Percentiles rank a stretch among this genome's conserved stretches.
Evolutionary conservation across 2,888 invertebrate genomes (phyloP).

Genomic region (Neoitamus cyanurus): DNA sequence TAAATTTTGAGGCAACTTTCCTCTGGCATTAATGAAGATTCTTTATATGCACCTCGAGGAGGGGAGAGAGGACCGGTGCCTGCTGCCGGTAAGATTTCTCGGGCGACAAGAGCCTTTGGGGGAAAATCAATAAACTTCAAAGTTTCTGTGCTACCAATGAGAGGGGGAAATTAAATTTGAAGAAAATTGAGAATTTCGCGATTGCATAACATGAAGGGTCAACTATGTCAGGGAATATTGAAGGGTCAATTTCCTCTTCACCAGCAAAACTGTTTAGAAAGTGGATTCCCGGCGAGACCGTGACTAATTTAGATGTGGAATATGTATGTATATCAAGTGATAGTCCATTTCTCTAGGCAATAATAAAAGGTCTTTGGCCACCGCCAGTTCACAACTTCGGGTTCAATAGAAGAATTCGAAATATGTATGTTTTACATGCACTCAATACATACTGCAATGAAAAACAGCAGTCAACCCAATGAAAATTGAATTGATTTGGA

Average conservation of each 20-base stretch:
- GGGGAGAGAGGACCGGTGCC: not conserved
- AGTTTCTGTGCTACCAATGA: not conserved
- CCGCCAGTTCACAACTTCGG: too few species aligned
- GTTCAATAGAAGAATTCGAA: too few species aligned
- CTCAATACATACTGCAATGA: too few species aligned
- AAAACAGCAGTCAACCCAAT: too few species aligned
- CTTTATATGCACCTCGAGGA: slow-evolving; percentile 37
- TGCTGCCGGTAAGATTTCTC: not conserved
- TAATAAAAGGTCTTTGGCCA: not conserved
- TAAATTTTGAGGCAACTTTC: slow-evolving; percentile 15
- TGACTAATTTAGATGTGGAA: not conserved
- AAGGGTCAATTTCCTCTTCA: not conserved
- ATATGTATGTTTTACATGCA: too few species aligned
- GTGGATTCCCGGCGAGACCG: not conserved
- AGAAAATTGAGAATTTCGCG: not conserved
- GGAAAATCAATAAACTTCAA: not conserved
- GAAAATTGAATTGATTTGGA: too few species aligned
- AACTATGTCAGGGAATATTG: not conserved
- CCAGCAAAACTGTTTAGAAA: not conserved
- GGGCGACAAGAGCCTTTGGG: not conserved
- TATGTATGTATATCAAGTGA: not conserved
- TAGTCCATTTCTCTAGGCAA: not conserved
- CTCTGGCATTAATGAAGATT: slow-evolving; percentile 6
- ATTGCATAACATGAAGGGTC: not conserved
- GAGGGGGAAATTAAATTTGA: not conserved